Conservation (phyloP, 2,797 vertebrate genomes). For the Megaceryle alcyon region DNA sequence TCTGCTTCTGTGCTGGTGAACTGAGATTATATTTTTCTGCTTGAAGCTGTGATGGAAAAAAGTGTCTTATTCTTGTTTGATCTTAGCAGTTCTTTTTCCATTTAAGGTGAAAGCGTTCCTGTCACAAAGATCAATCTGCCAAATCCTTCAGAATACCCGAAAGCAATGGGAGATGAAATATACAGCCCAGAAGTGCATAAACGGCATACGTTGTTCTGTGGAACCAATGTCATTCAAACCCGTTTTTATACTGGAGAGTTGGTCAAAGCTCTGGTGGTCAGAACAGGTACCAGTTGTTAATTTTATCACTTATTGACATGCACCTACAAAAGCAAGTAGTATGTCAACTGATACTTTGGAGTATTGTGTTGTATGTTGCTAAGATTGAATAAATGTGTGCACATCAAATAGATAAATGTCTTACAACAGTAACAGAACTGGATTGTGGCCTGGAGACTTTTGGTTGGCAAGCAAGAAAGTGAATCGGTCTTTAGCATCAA, state of each 20-base stretch:
- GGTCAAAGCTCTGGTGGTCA: slow-evolving; percentile 94
- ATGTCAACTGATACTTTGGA: neutral
- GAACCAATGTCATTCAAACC: slow-evolving; percentile 96
- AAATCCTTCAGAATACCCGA: slow-evolving; percentile 82
- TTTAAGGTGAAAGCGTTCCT: slow-evolving; percentile 94
- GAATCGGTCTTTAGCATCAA: neutral
- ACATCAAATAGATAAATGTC: neutral
- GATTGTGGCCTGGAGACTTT: neutral
- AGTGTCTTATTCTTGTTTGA: neutral
- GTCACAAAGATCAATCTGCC: slow-evolving; percentile 98
- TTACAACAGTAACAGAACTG: neutral
- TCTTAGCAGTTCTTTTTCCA: neutral
- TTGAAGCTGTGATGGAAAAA: neutral
- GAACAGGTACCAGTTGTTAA: slow-evolving; percentile 85
- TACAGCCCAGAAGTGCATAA: slow-evolving; percentile 91
- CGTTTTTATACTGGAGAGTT: slow-evolving; percentile 96
- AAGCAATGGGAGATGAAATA: slow-evolving; percentile 72
- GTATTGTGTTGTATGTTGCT: neutral
- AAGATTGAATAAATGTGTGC: neutral
- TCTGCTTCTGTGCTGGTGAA: neutral
- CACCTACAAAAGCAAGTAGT: no score
- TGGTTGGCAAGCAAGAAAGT: neutral
- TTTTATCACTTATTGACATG: neutral
- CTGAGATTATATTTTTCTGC: neutral
- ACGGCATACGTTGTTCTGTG: slow-evolving; percentile 96